phyloP scores from a whole-genome alignment of 2,888 invertebrate genomes.

The Cheilosia soror region DNA sequence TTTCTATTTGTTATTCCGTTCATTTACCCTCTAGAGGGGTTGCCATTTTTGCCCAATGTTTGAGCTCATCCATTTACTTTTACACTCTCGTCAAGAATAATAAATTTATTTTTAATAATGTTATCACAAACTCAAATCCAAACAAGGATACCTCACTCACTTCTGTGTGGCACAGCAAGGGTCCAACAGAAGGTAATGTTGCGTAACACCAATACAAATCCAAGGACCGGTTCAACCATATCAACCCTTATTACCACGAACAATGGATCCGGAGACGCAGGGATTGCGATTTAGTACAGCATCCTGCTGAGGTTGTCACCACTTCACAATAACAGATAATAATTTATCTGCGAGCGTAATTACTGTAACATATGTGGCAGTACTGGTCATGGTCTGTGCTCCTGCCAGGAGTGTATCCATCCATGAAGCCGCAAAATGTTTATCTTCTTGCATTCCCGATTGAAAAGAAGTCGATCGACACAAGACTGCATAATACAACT shows the following conservation, averaged over 20 bases:
- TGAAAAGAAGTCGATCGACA: constrained; percentile 5
- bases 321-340: constrained; percentile 66
- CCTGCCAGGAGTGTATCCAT: constrained; percentile 44
- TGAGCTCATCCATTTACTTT: constrained; percentile 10
- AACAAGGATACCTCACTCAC: constrained; percentile 25
- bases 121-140: constrained; percentile 43
- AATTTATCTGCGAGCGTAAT: constrained; percentile 73
- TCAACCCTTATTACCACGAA: constrained; percentile 68
- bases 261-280: constrained; percentile 48
- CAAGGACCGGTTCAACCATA: constrained; percentile 58
- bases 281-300: constrained; percentile 47
- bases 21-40: constrained; percentile 19
- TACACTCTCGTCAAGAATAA: constrained; percentile 38
- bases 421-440: constrained; percentile 63
- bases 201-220: constrained; percentile 71
- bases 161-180: constrained; percentile 53
- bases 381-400: constrained; percentile 66
- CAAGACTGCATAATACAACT: constrained; percentile 30
- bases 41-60: neutral
- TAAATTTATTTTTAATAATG: constrained; percentile 74
- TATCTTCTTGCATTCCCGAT: neutral
- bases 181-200: constrained; percentile 65
- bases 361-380: constrained; percentile 76
- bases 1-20: constrained; percentile 24
- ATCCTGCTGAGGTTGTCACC: constrained; percentile 70